Base-by-base conservation (phyloP, 2,888 invertebrate genomes). In the Lobophora halterata region DNA sequence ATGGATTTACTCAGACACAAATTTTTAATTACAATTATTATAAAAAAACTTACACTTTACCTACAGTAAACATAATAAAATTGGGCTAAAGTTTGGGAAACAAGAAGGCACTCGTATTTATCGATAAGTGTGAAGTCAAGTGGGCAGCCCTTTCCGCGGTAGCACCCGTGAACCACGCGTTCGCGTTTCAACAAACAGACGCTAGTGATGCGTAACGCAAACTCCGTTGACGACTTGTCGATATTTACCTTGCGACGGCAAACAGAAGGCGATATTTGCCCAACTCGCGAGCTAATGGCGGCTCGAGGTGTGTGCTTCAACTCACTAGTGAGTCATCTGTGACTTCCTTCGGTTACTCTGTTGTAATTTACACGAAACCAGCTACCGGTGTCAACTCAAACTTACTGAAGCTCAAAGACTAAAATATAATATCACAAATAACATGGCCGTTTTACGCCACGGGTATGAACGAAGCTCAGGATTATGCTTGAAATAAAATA, bases 181-280 rank as follows among this genome's bases (percentile, higher is more conserved):
- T 65, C 71, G 62, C 59, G 61, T 65, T 61, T 72, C 66, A 60
- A 59, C 79, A 87, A 86, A 87, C 77, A 86, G 61, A 57, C 49
- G 71, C 74, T 87, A 87, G 87, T 87, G 87, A 87, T 87, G 87
- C 87, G 82, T 81, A 86, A 87, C 85, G 79, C 86, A 85, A 86
- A 85, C 85, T 75, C 58, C 58, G 69, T 69, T 79, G 83, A 85
- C 87, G 86, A 85, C 82, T 72, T 79, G 82, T 82, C 85, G 82
- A 80, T 85, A 73, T 86, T 86, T 81, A 78, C 79, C 55, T 69
- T 63, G 68, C 53, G 68, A 80, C 76, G 58, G 79, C 74, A 85
- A 86, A 86, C 77, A 85, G 66, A 78, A 74, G 71, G 79, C 69
- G 77, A 78, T 85, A 77, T 86, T 87, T 87, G 80, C 74, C 67